Conservation (phyloP, 1,140 invertebrate genomes). For the Drosophila orena region DNA sequence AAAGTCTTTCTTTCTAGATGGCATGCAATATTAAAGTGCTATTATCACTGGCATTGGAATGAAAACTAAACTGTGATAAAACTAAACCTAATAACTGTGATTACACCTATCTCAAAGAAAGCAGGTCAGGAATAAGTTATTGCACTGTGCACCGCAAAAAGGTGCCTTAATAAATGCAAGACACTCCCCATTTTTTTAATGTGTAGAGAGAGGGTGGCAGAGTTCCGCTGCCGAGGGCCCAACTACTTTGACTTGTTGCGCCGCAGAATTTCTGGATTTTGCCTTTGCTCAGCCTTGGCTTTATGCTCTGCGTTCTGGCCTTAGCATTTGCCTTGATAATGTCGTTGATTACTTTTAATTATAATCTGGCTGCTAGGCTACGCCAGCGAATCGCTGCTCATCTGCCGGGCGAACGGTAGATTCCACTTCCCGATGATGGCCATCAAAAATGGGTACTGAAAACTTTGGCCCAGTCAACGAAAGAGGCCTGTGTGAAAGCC, state of each 20-base stretch:
- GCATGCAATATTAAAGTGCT: not conserved
- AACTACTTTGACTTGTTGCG: conserved; percentile 48
- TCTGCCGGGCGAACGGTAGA: conserved; percentile 22
- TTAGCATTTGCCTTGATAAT: conserved; percentile 74
- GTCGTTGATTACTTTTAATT: conserved; percentile 81
- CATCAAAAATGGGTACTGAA: conserved; percentile 50
- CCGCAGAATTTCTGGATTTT: conserved; percentile 33
- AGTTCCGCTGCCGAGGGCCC: conserved; percentile 1
- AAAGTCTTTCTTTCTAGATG: too few relatives aligned
- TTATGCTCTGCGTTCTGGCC: conserved; percentile 28
- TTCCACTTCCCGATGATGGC: conserved; percentile 37
- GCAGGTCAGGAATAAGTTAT: conserved; percentile 3
- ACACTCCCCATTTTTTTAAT: not conserved
- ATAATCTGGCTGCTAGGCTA: conserved; percentile 78
- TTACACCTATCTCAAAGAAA: not conserved
- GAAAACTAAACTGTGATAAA: not conserved
- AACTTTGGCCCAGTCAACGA: conserved; percentile 70
- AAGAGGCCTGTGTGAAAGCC: conserved; percentile 50
- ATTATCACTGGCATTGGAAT: not conserved
- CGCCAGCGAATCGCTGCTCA: conserved; percentile 41
- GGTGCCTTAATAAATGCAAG: not conserved
- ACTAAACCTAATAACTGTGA: not conserved
- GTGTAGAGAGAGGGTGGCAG: conserved; percentile 4
- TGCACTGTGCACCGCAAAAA: too few relatives aligned
- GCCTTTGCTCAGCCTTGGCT: conserved; percentile 14